phyloP scores from a whole-genome alignment of 1,140 invertebrate species.

The Agrilus planipennis region DNA sequence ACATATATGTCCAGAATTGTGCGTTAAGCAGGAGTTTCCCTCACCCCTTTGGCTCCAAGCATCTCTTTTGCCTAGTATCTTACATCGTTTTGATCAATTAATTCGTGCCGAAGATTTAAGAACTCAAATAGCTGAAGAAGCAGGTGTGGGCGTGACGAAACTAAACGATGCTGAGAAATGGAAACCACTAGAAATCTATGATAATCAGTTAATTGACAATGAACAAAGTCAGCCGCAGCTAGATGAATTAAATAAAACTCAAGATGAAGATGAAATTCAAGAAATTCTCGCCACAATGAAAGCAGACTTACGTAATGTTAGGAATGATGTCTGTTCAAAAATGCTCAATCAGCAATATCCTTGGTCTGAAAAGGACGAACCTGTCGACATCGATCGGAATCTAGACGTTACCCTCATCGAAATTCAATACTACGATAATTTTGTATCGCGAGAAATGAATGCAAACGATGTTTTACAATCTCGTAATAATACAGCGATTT shows the following conservation, averaged over 20 bases:
- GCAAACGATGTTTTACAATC: conserved; percentile 9
- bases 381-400: conserved; percentile 48
- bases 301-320: too few species aligned
- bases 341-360: conserved; percentile 30
- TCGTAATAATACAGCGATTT: conserved; percentile 8
- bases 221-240: not conserved
- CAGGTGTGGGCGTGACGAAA: conserved; percentile 27
- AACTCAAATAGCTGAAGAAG: conserved; percentile 38
- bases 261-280: not conserved
- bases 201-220: conserved; percentile 11
- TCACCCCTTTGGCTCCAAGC: conserved; percentile 85
- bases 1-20: conserved; percentile 84
- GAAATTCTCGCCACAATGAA: too few species aligned
- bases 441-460: conserved; percentile 31
- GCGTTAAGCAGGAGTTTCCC: conserved; percentile 72
- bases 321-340: conserved; percentile 20
- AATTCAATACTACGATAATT: conserved; percentile 52
- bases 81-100: conserved; percentile 66
- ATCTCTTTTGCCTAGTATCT: conserved; percentile 72
- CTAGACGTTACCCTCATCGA: conserved; percentile 50
- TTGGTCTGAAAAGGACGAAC: conserved; percentile 48
- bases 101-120: conserved; percentile 73
- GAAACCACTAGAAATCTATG: conserved; percentile 25
- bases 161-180: conserved; percentile 19
- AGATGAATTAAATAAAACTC: not conserved